Conservation (phyloP, 2,113 vertebrate species). For the Laticauda laticaudata region DNA sequence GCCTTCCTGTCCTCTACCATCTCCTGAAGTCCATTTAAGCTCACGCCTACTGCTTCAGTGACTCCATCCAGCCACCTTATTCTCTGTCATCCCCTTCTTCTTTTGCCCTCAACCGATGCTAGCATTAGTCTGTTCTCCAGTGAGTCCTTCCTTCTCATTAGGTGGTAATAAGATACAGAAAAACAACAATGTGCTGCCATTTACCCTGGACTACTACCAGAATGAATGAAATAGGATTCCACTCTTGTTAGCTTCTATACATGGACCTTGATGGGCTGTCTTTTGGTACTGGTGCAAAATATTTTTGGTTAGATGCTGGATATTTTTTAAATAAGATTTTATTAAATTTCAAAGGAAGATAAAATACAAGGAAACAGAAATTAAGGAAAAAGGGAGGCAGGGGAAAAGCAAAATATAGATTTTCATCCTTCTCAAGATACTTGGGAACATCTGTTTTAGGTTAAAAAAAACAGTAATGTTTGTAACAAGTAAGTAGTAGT, state of each 20-base stretch:
- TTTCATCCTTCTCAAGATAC: not conserved
- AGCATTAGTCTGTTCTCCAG: no score
- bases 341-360: not conserved
- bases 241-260: not conserved
- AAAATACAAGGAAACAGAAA: not conserved
- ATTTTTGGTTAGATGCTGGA: not conserved
- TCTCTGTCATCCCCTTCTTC: no score
- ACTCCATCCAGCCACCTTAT: no score
- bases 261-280: not conserved
- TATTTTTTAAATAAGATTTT: not conserved
- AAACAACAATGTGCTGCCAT: not conserved
- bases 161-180: not conserved
- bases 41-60: no score
- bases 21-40: no score
- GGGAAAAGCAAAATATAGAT: not conserved
- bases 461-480: not conserved
- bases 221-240: not conserved
- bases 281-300: not conserved
- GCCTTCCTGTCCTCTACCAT: no score
- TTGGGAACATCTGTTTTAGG: not conserved
- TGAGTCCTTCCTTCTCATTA: no score
- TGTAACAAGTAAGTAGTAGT: not conserved
- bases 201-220: not conserved
- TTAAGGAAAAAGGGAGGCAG: not conserved
- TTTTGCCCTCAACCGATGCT: no score